Conservation (phyloP, 2,113 vertebrate genomes). For the Talpa occidentalis region DNA sequence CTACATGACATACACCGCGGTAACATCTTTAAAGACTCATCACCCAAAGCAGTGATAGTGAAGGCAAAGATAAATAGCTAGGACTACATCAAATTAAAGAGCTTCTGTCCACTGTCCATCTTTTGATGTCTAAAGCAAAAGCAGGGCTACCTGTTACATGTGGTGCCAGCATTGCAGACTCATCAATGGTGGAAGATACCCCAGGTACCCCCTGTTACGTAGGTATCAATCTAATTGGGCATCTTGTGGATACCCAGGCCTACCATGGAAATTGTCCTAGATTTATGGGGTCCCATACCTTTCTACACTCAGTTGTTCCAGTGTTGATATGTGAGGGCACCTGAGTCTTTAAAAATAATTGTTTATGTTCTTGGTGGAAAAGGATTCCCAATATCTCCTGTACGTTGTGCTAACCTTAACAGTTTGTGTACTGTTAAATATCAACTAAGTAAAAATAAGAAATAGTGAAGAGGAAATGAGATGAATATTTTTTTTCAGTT, state of each 20-base stretch:
- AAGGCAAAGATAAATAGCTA: too few species aligned
- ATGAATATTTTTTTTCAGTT: not conserved
- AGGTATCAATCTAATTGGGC: not conserved
- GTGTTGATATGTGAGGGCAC: not conserved
- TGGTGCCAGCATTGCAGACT: not conserved
- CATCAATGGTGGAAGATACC: not conserved
- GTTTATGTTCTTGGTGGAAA: not conserved
- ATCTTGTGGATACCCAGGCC: not conserved
- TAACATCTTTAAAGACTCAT: too few species aligned
- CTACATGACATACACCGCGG: too few species aligned
- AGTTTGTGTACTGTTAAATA: not conserved
- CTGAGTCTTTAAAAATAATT: not conserved
- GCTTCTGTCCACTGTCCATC: too few species aligned
- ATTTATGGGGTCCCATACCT: not conserved
- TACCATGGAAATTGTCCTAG: not conserved
- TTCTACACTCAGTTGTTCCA: not conserved
- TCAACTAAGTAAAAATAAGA: conserved; percentile 4
- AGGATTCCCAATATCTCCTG: not conserved
- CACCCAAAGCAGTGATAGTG: too few species aligned
- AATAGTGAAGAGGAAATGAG: not conserved
- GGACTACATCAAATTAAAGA: too few species aligned
- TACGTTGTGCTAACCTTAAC: not conserved
- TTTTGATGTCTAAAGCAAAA: not conserved
- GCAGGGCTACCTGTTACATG: not conserved
- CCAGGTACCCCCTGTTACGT: not conserved